Evolutionary conservation across 2,888 invertebrate species (phyloP).

Genomic region (Dynastes tityus): DNA sequence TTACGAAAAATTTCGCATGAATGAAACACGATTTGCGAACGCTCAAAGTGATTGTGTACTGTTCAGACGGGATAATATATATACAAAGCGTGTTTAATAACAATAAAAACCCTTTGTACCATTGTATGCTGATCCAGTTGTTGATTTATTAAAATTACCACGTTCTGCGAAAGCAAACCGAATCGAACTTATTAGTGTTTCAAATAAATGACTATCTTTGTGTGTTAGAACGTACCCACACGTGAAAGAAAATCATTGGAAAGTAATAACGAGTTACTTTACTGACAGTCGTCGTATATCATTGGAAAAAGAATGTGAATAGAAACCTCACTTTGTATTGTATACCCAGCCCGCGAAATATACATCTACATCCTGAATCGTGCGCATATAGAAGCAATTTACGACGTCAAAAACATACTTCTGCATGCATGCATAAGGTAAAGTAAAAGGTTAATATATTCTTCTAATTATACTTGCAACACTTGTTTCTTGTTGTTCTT

Average conservation of each 20-base stretch:
- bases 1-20: not conserved
- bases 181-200: not conserved
- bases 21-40: not conserved
- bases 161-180: not conserved
- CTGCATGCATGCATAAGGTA: constrained; percentile 22
- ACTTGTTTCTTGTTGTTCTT: constrained; percentile 8
- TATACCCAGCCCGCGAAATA: not conserved
- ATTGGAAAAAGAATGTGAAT: constrained; percentile 31
- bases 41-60: not conserved
- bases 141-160: not conserved
- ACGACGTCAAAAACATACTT: not conserved
- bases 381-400: not conserved
- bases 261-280: not conserved
- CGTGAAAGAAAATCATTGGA: not conserved
- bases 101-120: not conserved
- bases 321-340: not conserved
- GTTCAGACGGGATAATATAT: not conserved
- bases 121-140: not conserved
- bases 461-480: constrained; percentile 22
- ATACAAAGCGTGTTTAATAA: not conserved
- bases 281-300: not conserved
- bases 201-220: too few species aligned
- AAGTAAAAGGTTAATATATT: constrained; percentile 36
- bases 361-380: not conserved
- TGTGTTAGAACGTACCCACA: not conserved